These are phyloP conservation scores for Simalia tracyae DNA, from an alignment of 2,797 vertebrate genomes.

Conservation along the genomic window DNA sequence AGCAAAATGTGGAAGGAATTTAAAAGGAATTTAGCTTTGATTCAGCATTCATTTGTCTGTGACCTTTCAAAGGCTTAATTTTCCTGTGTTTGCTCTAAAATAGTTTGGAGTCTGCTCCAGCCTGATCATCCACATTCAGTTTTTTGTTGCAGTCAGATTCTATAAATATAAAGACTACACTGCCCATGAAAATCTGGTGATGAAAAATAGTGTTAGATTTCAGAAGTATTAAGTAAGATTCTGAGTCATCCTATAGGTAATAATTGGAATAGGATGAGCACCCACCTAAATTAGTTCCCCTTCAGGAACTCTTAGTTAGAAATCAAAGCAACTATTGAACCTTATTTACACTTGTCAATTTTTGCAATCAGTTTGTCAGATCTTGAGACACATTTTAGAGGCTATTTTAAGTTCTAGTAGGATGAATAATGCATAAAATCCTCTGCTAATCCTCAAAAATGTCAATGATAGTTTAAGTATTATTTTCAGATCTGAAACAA, in stretches of 20 bases:
- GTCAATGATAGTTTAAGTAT: neutral
- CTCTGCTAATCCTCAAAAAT: neutral
- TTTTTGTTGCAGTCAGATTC: neutral
- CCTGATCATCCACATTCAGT: neutral
- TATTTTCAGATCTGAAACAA: neutral
- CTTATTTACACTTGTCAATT: neutral
- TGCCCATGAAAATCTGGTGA: neutral
- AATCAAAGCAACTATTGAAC: neutral
- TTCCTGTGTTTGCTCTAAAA: neutral
- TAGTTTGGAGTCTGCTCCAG: neutral
- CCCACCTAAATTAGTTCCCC: fast-evolving
- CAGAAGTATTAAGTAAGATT: neutral
- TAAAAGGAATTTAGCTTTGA: neutral
- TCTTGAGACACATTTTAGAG: neutral
- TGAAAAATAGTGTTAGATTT: neutral
- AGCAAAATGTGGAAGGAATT: neutral
- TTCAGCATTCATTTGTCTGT: neutral
- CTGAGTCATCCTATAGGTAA: neutral
- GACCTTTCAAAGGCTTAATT: neutral
- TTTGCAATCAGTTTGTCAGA: neutral
- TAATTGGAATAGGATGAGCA: neutral
- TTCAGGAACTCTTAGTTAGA: neutral
- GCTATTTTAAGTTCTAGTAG: neutral
- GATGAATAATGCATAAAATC: neutral
- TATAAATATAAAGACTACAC: neutral